Evolutionary conservation across 2,113 vertebrate species (phyloP).

Genomic region (Rhizomys pruinosus): DNA sequence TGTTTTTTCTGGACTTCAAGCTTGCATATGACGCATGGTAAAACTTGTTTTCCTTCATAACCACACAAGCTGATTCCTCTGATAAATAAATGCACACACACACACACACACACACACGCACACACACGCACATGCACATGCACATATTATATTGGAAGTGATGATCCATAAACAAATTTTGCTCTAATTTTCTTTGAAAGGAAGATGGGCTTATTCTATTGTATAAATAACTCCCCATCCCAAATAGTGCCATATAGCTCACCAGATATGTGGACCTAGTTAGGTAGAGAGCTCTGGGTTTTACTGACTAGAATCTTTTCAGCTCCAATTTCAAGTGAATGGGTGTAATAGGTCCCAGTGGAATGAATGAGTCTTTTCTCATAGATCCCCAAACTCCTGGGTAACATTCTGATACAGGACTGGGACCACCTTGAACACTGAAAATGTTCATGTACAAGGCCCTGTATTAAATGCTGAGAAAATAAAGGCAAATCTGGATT

Average conservation of each 20-base stretch:
- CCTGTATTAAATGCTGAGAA: background rate
- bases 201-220: background rate
- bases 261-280: no score
- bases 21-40: background rate
- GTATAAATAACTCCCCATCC: background rate
- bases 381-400: background rate
- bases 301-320: background rate
- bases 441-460: background rate
- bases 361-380: background rate
- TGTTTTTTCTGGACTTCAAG: background rate
- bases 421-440: background rate
- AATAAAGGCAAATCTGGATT: background rate
- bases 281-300: background rate
- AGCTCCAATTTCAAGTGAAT: constrained; percentile 20
- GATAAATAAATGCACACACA: background rate
- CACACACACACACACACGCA: no score
- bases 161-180: background rate
- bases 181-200: background rate
- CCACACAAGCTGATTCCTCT: background rate
- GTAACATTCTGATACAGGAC: background rate
- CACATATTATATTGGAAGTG: background rate
- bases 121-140: no score
- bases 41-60: background rate
- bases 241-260: background rate
- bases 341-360: background rate